Percentiles rank a stretch among this genome's conserved stretches.
Conservation (phyloP, 1,140 invertebrate genomes). For the Andricus grossulariae region DNA sequence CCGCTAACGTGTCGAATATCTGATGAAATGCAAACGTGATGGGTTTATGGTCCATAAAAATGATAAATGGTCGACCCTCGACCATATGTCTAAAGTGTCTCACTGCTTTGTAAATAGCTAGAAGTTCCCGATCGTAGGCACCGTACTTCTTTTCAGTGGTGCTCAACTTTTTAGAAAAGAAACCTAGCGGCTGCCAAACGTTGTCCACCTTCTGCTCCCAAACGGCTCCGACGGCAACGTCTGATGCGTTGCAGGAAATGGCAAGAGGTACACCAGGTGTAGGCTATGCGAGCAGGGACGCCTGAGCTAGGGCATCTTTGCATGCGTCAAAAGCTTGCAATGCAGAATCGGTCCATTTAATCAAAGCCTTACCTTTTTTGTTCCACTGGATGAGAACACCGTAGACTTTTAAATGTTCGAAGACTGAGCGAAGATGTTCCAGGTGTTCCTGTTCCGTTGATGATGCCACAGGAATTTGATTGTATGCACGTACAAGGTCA, state of each 20-base stretch:
- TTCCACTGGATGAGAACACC: background rate
- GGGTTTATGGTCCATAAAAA: slow-evolving; percentile 33
- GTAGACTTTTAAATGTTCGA: background rate
- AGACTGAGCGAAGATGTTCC: background rate
- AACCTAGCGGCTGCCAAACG: slow-evolving; percentile 8
- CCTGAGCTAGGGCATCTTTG: slow-evolving; percentile 7
- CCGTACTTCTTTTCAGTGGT: slow-evolving; percentile 32
- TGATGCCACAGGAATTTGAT: slow-evolving; percentile 21
- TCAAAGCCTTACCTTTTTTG: no score
- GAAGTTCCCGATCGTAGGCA: slow-evolving; percentile 33
- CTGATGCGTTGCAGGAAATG: slow-evolving; percentile 23
- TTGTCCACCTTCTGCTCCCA: background rate
- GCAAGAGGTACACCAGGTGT: background rate
- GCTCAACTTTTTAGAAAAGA: slow-evolving; percentile 32
- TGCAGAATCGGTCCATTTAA: no score
- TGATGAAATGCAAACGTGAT: slow-evolving; percentile 28
- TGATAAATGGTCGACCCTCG: slow-evolving; percentile 1
- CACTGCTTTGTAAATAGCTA: slow-evolving; percentile 24
- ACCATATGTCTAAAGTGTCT: slow-evolving; percentile 31
- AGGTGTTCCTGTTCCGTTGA: slow-evolving; percentile 43
- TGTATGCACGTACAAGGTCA: no score
- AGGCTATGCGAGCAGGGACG: no score
- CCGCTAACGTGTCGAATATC: slow-evolving; percentile 64
- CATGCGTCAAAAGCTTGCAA: slow-evolving; percentile 1
- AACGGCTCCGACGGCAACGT: background rate